Evolutionary conservation across 1,140 invertebrate genomes (phyloP), one percentile per base, ranked within the genome.

Genomic region (Andricus grossulariae): DNA sequence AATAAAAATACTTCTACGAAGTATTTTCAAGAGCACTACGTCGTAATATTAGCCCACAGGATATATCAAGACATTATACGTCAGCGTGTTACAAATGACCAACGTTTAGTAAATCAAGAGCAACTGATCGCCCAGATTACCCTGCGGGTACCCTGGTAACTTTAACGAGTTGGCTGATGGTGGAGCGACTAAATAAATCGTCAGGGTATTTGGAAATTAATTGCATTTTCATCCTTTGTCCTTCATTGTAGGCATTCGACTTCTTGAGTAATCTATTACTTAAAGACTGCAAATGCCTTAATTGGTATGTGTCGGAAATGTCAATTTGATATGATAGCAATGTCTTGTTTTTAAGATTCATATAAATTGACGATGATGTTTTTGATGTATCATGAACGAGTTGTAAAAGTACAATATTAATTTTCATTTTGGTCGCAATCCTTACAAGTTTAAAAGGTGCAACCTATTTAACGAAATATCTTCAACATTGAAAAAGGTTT

Each of bases 91-190:
- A 74, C 25, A 77, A 80, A 80, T 73, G 70, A 83, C 73, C 77
- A 75, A 49, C 79, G 77, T 81, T 84, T 82, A 82, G 75, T 72
- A 81, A 84, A 84, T 84, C 83, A 84, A 82, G 80, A 81, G 83
- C 79, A 39, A 77, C 60, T 66, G 73, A 75, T 80, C 75, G 72
- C 70, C 75, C 71, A 81, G 76, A 86, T 86, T 85, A 79, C 55
- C 73, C 80, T 11, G 71, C 80, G 76, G 76, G 79, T 80, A 74
- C 72, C 78, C 57, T 79, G 79, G 82, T 85, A 81, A 76, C 71
- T 82, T 82, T 79, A 82, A 83, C 81, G 73, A 80, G 57, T 73
- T 25, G 73, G 50, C 70, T 76, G 73, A 79, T 75, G 75, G 77
- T 80, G 71, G 76, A 84, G 80, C 81, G 81, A 86, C 83, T 82